phyloP scores from a whole-genome alignment of 2,797 vertebrate species.

The Enteromius fasciolatus region DNA sequence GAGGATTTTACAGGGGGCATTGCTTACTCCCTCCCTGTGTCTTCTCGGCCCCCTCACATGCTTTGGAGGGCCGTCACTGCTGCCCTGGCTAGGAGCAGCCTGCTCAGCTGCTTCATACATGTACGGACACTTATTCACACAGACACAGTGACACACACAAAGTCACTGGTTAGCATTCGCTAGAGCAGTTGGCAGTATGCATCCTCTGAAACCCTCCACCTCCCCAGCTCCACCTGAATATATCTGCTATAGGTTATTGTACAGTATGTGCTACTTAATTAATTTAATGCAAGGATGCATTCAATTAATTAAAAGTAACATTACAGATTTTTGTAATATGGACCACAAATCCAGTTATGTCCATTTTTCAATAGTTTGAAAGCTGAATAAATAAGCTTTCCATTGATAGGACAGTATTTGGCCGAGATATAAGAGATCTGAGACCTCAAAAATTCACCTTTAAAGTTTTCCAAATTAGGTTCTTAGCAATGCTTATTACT shows the following conservation, averaged over 20 bases:
- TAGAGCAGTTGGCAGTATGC: neutral
- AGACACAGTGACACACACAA: neutral
- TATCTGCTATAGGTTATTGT: neutral
- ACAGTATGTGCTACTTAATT: neutral
- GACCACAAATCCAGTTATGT: no score
- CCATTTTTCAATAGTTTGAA: no score
- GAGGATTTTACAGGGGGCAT: conserved; percentile 86
- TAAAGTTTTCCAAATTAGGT: no score
- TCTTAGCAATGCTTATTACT: no score
- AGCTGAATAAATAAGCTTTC: no score
- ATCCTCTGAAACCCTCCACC: neutral
- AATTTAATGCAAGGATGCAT: neutral
- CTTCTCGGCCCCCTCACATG: conserved; percentile 69
- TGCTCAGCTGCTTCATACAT: conserved; percentile 82
- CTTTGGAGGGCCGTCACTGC: conserved; percentile 76
- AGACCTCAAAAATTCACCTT: no score
- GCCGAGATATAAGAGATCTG: no score
- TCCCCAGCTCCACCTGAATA: neutral
- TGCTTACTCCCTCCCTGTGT: conserved; percentile 69
- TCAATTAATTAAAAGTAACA: neutral
- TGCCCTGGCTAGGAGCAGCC: conserved; percentile 73
- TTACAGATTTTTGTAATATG: neutral
- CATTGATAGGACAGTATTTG: no score
- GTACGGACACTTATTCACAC: conserved; percentile 60
- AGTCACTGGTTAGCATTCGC: neutral